Conservation (phyloP, 53 echinoderm and acorn worm species). For the Apostichopus leukothele region DNA sequence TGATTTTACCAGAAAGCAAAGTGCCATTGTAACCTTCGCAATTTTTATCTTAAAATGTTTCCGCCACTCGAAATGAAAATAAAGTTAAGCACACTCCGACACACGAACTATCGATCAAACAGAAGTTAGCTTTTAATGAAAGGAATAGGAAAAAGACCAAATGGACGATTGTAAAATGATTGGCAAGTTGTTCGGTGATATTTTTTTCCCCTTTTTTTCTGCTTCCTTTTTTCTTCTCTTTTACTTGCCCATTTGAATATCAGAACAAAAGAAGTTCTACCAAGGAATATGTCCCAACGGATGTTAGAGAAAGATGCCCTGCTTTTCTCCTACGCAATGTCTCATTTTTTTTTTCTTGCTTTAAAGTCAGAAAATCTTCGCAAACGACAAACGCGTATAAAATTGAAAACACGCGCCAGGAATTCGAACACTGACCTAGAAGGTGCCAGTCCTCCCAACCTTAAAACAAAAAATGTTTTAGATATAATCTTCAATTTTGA, state of each 20-base stretch:
- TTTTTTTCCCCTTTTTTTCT: too few species aligned
- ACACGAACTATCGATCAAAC: conserved; percentile 44
- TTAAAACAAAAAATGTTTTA: neutral
- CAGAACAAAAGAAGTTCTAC: neutral
- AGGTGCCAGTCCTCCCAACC: neutral
- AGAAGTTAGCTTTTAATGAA: neutral
- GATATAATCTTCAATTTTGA: too few species aligned
- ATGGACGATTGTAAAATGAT: neutral
- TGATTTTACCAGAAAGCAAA: neutral
- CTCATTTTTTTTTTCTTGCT: neutral
- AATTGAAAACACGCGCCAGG: neutral
- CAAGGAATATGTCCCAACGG: conserved; percentile 1
- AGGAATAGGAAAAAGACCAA: neutral
- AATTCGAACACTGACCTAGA: neutral
- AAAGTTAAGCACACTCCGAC: conserved; percentile 20
- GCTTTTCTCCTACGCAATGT: neutral
- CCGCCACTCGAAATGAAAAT: neutral
- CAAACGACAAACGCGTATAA: neutral
- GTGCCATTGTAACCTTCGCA: conserved; percentile 14
- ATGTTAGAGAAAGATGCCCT: neutral
- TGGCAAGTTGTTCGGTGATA: neutral
- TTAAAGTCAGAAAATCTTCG: neutral
- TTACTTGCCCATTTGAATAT: neutral
- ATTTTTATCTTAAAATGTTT: neutral
- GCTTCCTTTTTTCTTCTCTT: too few species aligned